Evolutionary conservation across 2,797 vertebrate genomes (phyloP).

Genomic region (Sternarchorhynchus goeldii): DNA sequence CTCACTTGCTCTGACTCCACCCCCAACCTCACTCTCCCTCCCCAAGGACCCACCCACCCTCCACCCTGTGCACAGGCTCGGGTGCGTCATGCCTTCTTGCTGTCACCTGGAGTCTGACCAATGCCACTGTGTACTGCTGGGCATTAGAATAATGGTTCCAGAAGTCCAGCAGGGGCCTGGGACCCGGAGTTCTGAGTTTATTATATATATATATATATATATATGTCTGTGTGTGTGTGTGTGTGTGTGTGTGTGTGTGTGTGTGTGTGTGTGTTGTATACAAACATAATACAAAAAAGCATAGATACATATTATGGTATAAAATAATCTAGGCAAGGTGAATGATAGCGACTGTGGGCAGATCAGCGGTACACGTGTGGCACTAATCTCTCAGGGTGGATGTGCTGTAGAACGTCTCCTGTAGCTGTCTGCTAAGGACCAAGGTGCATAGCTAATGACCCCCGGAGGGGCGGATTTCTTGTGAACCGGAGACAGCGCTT

Average conservation of each 20-base stretch:
- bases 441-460: no score
- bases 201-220: no score
- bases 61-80: background rate
- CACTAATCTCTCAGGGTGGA: no score
- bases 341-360: no score
- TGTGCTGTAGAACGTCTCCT: no score
- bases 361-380: no score
- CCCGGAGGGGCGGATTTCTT: no score
- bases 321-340: background rate
- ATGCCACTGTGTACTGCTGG: constrained; percentile 34
- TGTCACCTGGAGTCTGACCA: constrained; percentile 56
- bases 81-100: constrained; percentile 1
- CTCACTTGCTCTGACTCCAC: constrained; percentile 12
- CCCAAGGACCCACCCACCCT: background rate
- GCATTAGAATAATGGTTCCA: constrained; percentile 54
- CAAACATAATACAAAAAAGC: background rate
- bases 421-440: no score
- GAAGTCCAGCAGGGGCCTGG: constrained; percentile 31
- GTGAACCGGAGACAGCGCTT: no score
- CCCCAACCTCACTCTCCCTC: background rate
- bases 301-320: background rate
- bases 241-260: constrained; percentile 15
- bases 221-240: background rate
- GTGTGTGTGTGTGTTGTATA: background rate
- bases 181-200: constrained; percentile 26